Base-by-base conservation (phyloP, 2,888 invertebrate species). In the Galerucella nymphaeae region DNA sequence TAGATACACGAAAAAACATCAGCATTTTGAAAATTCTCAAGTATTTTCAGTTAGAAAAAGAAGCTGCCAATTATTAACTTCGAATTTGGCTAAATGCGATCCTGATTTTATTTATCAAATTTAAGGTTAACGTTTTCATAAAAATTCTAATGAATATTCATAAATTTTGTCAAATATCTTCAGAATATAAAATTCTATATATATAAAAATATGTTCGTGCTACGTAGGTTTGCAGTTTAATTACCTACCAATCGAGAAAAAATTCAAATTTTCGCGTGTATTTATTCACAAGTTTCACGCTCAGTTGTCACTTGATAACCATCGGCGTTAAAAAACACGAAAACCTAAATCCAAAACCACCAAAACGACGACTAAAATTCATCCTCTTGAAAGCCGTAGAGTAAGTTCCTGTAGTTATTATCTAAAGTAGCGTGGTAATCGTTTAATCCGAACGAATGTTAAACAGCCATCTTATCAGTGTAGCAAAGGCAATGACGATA, bases 401-500 rank as follows among this genome's bases (percentile, higher is more conserved):
- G 75, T 68, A 62, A 59, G 66, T 45, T 70, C 69, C 76, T 75
- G 75, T 70, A 74, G 74, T 77, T 80, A 79, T 83, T 83, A 85
- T 84, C 84, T 84, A 82, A 84, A 83, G 81, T 81, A 78, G 75
- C 79, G 80, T 82, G 82, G 81, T 84, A 84, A 85, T 84, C 84
- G 83, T 82, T 83, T 79, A 82, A 82, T 82, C 82, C 68, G 57
- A 76, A 82, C 80, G 78, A 82, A 82, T 84, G 84, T 84, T 81
- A 84, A 84, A 83, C 84, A 83, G 79, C 81, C 80, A 83, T 84
- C 84, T 85, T 85, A 84, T 85, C 85, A 83, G 76, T 9, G 61
- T 13, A 62, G 61, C 50, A 71, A 76, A 78, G 80, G 83, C 81
- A 82, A 83, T 81, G 83, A 82, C 81, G 83, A 83, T 84, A 82